Evolutionary conservation across 2,113 vertebrate species (phyloP).

Genomic region (Glareola pratincola): DNA sequence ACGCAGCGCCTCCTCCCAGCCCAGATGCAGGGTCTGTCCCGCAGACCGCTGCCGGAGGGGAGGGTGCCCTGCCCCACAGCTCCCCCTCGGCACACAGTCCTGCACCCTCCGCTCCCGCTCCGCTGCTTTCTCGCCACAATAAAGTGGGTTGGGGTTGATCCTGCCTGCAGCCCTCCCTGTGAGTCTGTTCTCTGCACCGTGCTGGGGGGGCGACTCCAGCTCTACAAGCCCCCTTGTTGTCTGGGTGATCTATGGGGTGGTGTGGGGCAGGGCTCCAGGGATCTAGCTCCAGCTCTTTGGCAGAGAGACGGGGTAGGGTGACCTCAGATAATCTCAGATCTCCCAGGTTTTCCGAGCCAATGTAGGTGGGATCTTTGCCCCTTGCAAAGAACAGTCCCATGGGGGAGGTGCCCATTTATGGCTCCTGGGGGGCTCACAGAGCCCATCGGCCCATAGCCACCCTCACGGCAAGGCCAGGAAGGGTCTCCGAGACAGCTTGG

Average conservation of each 20-base stretch:
- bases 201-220: neutral
- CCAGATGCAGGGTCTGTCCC: neutral
- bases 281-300: neutral
- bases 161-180: neutral
- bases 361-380: neutral
- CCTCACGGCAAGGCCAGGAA: neutral
- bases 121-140: neutral
- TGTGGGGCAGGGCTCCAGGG: neutral
- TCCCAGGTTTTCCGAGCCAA: neutral
- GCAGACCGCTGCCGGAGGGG: neutral
- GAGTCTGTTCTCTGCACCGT: rapidly evolving
- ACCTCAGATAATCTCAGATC: neutral
- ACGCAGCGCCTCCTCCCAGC: rapidly evolving
- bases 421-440: neutral
- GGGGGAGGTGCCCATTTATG: too few relatives aligned
- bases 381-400: neutral
- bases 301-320: too few relatives aligned
- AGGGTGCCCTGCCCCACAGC: neutral
- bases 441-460: neutral
- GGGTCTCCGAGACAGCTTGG: neutral
- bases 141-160: neutral
- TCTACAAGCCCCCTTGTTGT: neutral
- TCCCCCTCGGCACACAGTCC: rapidly evolving
- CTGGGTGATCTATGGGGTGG: neutral
- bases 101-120: neutral